Conservation (phyloP, 2,113 vertebrate species). For the Apteryx mantelli region DNA sequence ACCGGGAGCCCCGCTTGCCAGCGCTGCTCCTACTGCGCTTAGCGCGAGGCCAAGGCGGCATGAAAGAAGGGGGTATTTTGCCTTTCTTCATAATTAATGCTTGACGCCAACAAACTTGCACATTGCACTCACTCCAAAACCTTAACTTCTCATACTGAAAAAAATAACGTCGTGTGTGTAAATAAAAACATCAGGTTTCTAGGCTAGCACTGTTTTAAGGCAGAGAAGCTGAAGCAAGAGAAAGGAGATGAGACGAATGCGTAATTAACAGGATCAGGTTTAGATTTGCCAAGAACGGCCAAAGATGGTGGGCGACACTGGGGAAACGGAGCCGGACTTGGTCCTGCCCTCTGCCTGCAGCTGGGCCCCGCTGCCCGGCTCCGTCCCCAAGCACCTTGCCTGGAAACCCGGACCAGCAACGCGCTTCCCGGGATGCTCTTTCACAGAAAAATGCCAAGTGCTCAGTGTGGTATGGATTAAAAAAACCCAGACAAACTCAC, state of each 20-base stretch:
- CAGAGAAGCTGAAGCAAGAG: not conserved
- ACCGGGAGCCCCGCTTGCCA: too few relatives aligned
- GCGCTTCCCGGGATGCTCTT: not conserved
- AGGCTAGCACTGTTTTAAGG: not conserved
- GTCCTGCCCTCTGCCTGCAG: not conserved
- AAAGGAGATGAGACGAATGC: rapidly evolving
- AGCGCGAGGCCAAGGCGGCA: too few relatives aligned
- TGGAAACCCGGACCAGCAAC: not conserved
- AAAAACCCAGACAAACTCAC: not conserved
- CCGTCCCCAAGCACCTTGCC: too few relatives aligned
- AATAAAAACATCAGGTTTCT: not conserved
- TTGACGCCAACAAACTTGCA: rapidly evolving
- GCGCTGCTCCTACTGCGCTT: too few relatives aligned
- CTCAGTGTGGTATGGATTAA: not conserved
- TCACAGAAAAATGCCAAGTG: rapidly evolving
- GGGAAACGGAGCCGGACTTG: rapidly evolving
- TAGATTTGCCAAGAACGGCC: not conserved
- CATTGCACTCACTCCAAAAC: not conserved
- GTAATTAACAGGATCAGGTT: not conserved
- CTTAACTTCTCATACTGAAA: not conserved
- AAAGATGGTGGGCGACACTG: rapidly evolving
- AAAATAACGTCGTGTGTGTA: rapidly evolving
- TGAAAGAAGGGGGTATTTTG: too few relatives aligned
- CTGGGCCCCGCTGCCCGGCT: too few relatives aligned
- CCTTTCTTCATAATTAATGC: not conserved